Conservation (phyloP, 2,888 invertebrate species). For the Diaprepes abbreviatus region DNA sequence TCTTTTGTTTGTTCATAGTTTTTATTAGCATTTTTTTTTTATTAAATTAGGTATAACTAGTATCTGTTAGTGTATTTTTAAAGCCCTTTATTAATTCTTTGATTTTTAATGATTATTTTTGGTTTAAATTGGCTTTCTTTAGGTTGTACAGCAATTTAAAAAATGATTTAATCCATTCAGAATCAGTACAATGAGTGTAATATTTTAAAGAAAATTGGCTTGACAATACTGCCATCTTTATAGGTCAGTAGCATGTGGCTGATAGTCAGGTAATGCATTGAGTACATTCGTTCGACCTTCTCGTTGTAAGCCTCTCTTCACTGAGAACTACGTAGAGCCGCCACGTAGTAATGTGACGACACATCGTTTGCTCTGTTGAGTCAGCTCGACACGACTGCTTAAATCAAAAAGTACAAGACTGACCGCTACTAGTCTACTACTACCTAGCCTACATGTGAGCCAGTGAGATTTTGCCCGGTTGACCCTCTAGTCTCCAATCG, state of each 20-base stretch:
- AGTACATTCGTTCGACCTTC: slow-evolving; percentile 56
- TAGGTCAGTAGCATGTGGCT: slow-evolving; percentile 68
- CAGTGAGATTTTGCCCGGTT: slow-evolving; percentile 66
- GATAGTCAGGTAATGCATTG: slow-evolving; percentile 61
- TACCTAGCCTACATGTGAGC: slow-evolving; percentile 59
- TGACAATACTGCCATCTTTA: slow-evolving; percentile 69
- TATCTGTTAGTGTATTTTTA: neutral
- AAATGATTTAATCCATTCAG: slow-evolving; percentile 22
- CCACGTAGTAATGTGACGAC: slow-evolving; percentile 58
- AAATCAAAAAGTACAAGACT: slow-evolving; percentile 59
- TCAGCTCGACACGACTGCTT: slow-evolving; percentile 63
- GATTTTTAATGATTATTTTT: slow-evolving; percentile 2
- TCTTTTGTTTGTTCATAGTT: slow-evolving; percentile 27
- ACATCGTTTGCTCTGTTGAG: slow-evolving; percentile 59
- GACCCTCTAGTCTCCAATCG: slow-evolving; percentile 56
- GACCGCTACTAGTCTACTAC: slow-evolving; percentile 57
- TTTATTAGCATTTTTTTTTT: neutral
- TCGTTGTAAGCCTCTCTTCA: slow-evolving; percentile 59
- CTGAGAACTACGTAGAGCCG: slow-evolving; percentile 64
- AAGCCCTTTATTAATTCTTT: neutral
- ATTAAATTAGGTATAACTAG: neutral
- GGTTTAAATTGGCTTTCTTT: neutral
- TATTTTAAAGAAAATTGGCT: slow-evolving; percentile 58
- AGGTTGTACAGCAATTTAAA: slow-evolving; percentile 43
- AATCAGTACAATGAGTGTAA: slow-evolving; percentile 29